phyloP scores from a whole-genome alignment of 2,113 vertebrate genomes.

The Isurus oxyrinchus region DNA sequence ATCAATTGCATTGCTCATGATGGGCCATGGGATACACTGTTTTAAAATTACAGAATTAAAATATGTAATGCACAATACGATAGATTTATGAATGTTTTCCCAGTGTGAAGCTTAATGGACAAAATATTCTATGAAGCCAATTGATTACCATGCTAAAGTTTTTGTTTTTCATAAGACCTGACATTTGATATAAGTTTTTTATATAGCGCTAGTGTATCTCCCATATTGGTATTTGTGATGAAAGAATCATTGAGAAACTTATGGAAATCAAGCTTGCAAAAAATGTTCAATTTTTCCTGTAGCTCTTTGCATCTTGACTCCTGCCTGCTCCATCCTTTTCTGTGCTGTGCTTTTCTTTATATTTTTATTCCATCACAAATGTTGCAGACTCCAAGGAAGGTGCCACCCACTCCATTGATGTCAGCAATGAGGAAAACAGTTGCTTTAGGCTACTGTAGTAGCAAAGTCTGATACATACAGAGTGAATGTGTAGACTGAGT shows the following conservation, averaged over 20 bases:
- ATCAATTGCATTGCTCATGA: background rate
- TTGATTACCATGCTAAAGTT: background rate
- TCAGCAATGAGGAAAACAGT: background rate
- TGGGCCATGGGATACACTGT: background rate
- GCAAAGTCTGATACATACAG: too few relatives aligned
- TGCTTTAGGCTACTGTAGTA: too few relatives aligned
- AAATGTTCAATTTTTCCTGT: too few relatives aligned
- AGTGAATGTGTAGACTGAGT: too few relatives aligned
- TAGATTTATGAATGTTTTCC: background rate
- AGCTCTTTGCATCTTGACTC: too few relatives aligned
- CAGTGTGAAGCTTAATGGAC: background rate
- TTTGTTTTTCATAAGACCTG: too few relatives aligned
- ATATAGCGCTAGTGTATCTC: too few relatives aligned
- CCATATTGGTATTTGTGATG: too few relatives aligned
- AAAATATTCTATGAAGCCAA: background rate
- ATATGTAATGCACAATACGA: background rate
- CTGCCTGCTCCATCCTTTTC: background rate
- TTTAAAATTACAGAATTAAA: background rate
- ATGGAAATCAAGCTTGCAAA: too few relatives aligned
- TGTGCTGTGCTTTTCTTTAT: background rate
- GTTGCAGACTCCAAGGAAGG: background rate
- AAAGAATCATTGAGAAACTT: too few relatives aligned
- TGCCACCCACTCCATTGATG: background rate
- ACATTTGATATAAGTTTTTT: too few relatives aligned
- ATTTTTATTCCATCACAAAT: background rate